phyloP scores from a whole-genome alignment of 2,888 invertebrate species.

The Plebejus melissa region DNA sequence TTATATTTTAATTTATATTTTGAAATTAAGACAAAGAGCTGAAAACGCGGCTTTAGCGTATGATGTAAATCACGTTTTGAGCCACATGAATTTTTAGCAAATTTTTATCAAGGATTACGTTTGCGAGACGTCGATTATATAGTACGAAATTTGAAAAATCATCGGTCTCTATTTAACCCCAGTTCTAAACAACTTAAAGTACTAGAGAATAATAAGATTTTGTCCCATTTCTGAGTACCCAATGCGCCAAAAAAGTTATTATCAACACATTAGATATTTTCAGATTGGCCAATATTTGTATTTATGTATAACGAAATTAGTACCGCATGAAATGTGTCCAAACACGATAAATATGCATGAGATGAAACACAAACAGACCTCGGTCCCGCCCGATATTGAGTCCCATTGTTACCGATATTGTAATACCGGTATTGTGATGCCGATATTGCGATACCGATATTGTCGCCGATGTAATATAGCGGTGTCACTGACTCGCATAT shows the following conservation, averaged over 20 bases:
- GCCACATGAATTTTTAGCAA: background rate
- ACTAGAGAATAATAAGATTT: background rate
- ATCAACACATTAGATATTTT: background rate
- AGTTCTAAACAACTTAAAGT: background rate
- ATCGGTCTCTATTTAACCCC: background rate
- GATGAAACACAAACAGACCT: slow-evolving; percentile 16
- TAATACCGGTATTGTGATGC: slow-evolving; percentile 10
- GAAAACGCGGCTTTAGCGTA: background rate
- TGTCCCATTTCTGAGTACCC: too few relatives aligned
- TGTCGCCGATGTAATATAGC: background rate
- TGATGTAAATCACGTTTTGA: background rate
- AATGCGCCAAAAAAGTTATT: background rate
- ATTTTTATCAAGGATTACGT: background rate
- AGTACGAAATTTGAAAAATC: background rate
- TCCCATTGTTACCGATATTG: slow-evolving; percentile 20
- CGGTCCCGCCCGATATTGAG: slow-evolving; percentile 18
- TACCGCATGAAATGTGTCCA: slow-evolving; percentile 15
- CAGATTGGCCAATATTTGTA: background rate
- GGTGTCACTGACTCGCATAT: background rate
- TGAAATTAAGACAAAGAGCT: slow-evolving; percentile 18
- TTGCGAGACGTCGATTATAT: background rate
- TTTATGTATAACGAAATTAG: slow-evolving; percentile 16
- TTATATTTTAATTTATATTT: slow-evolving; percentile 24
- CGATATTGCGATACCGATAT: background rate
- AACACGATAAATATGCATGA: slow-evolving; percentile 27